Evolutionary conservation across 1,140 invertebrate genomes (phyloP), one percentile per base, ranked within the genome.

Genomic region (Diabrotica undecimpunctata): DNA sequence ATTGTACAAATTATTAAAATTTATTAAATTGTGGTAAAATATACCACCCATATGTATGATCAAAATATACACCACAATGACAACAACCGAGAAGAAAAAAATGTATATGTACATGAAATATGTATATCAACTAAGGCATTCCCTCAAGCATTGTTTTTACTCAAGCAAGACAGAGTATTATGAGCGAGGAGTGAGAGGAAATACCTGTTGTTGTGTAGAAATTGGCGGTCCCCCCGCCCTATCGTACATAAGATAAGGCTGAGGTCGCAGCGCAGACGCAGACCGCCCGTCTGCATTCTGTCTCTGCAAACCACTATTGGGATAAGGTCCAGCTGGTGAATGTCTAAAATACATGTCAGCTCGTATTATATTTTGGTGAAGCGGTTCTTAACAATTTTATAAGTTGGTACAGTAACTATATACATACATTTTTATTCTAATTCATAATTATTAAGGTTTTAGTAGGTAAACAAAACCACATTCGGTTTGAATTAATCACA

Each of bases 121-220:
- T 46, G 41, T n/a, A 53, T 61, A 9, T 38, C 36, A 41, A 61
- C 59, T 52, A 61, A 61, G 59, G 59, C 59, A 61, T 61, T 61
- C 50, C 59, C 35, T 50, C 59, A 61, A 61, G 59, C 59, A 61
- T 52, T 9, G n/a, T 66, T 36, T 46, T 4, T 46, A 46, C 63
- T 57, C 53, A 54, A 56, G 25, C 50, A 65, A 37, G 7, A 61
- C 39, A 25, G n/a, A 59, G 11, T 55, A 10, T 39, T 8, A 14
- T 25, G 12, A 25, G n/a, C 36, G 36, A 52, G 12, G 25, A 11
- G 51, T 13, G 10, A 55, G 39, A 58, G 39, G 61, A 67, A 62
- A 64, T 72, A 77, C 75, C 75, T 76, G 76, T 77, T 74, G 72
- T 53, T 71, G 71, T 57, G 72, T 68, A 36, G 70, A 71, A 25